Evolutionary conservation across 2,888 invertebrate species (phyloP).

Genomic region (Seira ritae): DNA sequence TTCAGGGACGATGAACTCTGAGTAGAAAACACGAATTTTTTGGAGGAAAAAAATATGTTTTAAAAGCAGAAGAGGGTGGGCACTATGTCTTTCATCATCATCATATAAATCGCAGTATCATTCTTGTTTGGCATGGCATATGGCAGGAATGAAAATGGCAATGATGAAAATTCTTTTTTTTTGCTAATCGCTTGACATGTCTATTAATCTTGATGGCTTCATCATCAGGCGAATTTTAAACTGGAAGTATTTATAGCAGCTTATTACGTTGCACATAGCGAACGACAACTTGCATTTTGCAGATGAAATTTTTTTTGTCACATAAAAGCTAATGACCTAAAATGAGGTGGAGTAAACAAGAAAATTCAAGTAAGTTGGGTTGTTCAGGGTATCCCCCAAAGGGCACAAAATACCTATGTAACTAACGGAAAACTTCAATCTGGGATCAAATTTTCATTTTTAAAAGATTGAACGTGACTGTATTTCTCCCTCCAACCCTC

Average conservation of each 20-base stretch:
- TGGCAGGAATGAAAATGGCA: neutral
- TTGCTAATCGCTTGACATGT: neutral
- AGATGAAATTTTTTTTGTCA: neutral
- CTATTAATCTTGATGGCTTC: neutral
- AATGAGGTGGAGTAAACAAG: no score
- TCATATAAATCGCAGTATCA: conserved; percentile 30
- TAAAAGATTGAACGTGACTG: neutral
- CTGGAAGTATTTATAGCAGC: neutral
- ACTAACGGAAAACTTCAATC: neutral
- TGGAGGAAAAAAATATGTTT: neutral
- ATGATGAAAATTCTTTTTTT: neutral
- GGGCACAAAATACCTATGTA: neutral
- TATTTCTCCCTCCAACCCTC: neutral
- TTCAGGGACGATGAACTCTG: conserved; percentile 36
- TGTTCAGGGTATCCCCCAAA: neutral
- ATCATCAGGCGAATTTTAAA: neutral
- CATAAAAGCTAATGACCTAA: neutral
- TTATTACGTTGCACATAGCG: neutral
- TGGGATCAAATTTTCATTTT: neutral
- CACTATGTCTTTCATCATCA: neutral
- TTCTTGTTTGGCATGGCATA: conserved; percentile 21
- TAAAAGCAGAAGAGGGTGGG: conserved; percentile 14
- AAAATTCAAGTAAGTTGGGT: neutral
- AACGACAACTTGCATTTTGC: neutral
- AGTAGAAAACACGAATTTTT: neutral